Conservation (phyloP, 2,113 vertebrate species). For the Bufo bufo region DNA sequence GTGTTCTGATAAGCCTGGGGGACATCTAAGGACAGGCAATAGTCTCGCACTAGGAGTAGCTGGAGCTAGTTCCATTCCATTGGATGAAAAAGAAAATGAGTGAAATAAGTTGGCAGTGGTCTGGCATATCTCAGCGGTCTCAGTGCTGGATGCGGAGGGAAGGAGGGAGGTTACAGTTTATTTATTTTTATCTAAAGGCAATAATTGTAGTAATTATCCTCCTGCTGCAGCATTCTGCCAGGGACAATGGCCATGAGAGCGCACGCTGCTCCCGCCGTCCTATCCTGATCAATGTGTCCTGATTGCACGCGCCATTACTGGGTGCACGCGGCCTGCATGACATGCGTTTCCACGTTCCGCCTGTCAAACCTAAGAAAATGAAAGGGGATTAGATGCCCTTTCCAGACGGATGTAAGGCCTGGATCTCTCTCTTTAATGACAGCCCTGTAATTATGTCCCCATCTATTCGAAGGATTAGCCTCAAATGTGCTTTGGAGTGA, state of each 20-base stretch:
- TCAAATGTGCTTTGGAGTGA: background rate
- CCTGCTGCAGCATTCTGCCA: slow-evolving; percentile 18
- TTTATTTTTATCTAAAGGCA: slow-evolving; percentile 49
- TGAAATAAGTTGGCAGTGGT: slow-evolving; percentile 27
- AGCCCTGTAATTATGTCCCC: slow-evolving; percentile 30
- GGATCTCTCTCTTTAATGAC: slow-evolving; percentile 14
- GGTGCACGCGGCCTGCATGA: background rate
- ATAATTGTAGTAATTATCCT: slow-evolving; percentile 45
- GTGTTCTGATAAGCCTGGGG: background rate
- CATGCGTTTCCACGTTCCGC: background rate
- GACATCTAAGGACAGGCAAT: background rate
- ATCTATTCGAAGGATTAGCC: background rate
- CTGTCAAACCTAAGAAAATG: slow-evolving; percentile 25
- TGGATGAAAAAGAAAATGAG: slow-evolving; percentile 10
- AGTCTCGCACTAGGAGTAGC: background rate
- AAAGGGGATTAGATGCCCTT: slow-evolving; percentile 11
- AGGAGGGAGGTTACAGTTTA: slow-evolving; percentile 12
- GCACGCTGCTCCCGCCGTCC: slow-evolving; percentile 4
- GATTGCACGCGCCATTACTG: slow-evolving; percentile 21
- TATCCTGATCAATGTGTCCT: slow-evolving; percentile 36
- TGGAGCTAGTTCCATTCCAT: background rate
- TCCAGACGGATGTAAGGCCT: background rate
- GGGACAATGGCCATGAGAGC: slow-evolving; percentile 19
- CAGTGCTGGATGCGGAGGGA: background rate
- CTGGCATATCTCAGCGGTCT: slow-evolving; percentile 12